Evolutionary conservation across 2,888 invertebrate species (phyloP), one percentile per base, ranked within the genome.

Genomic region (Caenorhabditis sp.): DNA sequence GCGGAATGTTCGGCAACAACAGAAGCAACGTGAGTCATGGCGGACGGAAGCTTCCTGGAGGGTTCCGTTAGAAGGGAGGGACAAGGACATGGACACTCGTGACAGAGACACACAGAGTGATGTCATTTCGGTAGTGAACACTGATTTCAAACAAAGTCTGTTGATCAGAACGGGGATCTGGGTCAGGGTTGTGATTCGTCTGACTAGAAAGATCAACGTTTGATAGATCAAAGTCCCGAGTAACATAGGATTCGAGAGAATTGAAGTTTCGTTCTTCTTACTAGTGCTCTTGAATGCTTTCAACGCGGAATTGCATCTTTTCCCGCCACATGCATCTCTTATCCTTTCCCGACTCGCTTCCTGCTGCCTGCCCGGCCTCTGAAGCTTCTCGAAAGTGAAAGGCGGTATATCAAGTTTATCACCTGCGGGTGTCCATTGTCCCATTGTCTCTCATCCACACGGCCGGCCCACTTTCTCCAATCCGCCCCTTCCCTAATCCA

Each of bases 1-100:
- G 86, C 20, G 78, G 85, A 32, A 83, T 87, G 72, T 83, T 87
- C 32, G 87, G 88, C 35, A 83, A 71, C 62, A 86, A 79, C 82
- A 83, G 86, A 83, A 83, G 86, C 37, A 81, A 88, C 74, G 88
- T 88, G 69, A 83, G 86, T 83, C 20, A 44, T 26, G 15, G 18
- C 4, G 20, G 20, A 50, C 13, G 15, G 44, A 44, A 44, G 51
- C 51, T 51, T 51, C 13, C 26, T 4, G 44, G 35, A n/a, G 44
- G 47, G 24, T 15, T 8, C 32, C 9, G 32, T 32, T 32, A 32
- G 4, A 9, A n/a, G n/a, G 18, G 32, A n/a, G n/a, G 18, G 44
- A 28, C 37, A 60, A 18, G 37, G 35, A 60, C 32, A 18, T 26
- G 26, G 15, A n/a, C n/a, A 37, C 37, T 24, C 13, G 60, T 60